Conservation (phyloP, 2,797 vertebrate species). For the Ptychobarbus kaznakovi region DNA sequence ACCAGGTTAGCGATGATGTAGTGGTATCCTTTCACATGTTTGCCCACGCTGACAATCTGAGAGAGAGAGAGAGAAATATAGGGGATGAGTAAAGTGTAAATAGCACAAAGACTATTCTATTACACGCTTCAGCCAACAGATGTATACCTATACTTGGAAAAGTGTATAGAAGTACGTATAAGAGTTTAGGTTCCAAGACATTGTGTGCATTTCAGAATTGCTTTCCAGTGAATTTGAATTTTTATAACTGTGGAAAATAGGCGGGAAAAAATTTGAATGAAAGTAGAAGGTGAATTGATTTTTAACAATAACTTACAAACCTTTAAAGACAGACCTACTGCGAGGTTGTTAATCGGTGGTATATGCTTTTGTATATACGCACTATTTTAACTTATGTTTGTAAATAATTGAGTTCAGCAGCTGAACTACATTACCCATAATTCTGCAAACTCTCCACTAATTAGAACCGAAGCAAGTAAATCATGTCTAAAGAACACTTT, state of each 20-base stretch:
- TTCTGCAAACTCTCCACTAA: background rate
- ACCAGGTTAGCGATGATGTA: constrained; percentile 99
- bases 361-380: background rate
- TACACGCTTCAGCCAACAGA: background rate
- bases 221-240: background rate
- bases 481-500: background rate
- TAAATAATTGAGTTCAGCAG: background rate
- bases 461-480: background rate
- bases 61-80: constrained; percentile 34
- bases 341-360: background rate
- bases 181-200: background rate
- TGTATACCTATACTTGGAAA: background rate
- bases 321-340: background rate
- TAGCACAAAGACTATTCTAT: background rate
- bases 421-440: background rate
- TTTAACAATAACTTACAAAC: background rate
- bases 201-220: background rate
- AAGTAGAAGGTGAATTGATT: background rate
- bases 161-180: background rate
- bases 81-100: background rate
- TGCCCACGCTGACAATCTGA: constrained; percentile 89
- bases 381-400: background rate
- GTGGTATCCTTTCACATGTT: constrained; percentile 98
- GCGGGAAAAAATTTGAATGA: background rate
- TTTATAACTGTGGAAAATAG: background rate